Conservation (phyloP, 2,113 vertebrate genomes). For the Grammomys surdaster region DNA sequence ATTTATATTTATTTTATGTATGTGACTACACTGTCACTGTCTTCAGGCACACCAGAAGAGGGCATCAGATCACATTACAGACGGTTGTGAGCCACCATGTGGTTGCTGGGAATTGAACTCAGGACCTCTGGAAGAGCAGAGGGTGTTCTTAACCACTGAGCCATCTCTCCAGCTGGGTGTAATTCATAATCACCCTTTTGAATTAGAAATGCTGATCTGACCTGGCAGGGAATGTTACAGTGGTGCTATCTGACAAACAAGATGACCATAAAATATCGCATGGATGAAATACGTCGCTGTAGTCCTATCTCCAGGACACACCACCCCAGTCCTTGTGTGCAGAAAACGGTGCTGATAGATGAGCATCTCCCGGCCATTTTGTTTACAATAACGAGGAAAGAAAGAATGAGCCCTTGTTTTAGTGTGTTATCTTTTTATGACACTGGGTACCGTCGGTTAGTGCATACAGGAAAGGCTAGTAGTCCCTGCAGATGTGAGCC, state of each 20-base stretch:
- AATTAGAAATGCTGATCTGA: conserved; percentile 66
- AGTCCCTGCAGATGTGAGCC: neutral
- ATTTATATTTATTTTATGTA: no score
- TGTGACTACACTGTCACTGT: no score
- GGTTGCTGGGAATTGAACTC: no score
- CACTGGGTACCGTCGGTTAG: neutral
- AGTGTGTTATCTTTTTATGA: conserved; percentile 37
- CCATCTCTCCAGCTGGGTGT: no score
- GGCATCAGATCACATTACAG: no score
- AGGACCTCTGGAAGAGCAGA: no score
- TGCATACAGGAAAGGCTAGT: neutral
- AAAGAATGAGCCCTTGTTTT: conserved; percentile 69
- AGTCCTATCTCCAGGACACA: conserved; percentile 39
- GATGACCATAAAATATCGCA: conserved; percentile 58
- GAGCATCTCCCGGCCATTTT: conserved; percentile 61
- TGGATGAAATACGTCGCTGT: conserved; percentile 39
- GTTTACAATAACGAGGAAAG: conserved; percentile 76
- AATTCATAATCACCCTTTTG: conserved; percentile 59
- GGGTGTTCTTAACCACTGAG: no score
- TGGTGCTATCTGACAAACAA: conserved; percentile 49
- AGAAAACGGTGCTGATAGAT: conserved; percentile 71
- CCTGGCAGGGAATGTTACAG: conserved; percentile 25
- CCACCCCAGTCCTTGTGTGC: neutral
- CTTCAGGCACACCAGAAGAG: no score
- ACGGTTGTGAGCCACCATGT: no score